Percentiles rank a stretch among this genome's conserved stretches.
phyloP scores from a whole-genome alignment of 2,888 invertebrate genomes.

The Spodoptera littoralis region DNA sequence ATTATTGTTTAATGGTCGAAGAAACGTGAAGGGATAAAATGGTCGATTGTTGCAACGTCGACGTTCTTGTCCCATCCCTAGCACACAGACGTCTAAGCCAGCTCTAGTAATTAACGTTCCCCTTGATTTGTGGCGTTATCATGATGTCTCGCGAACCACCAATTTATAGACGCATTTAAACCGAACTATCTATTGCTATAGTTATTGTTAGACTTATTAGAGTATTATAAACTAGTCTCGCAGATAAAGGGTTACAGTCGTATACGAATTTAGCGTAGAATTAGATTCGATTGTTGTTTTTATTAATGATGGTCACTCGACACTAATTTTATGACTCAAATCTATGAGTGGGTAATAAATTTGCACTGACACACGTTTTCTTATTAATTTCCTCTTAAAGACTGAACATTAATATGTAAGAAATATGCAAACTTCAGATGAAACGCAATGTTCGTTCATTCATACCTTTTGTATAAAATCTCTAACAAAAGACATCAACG shows the following conservation, averaged over 20 bases:
- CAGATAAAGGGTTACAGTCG: constrained; percentile 13
- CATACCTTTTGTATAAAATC: background rate
- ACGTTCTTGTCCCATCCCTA: constrained; percentile 48
- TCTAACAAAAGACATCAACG: constrained; percentile 40
- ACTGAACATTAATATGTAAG: background rate
- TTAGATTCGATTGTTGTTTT: constrained; percentile 31
- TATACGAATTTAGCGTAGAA: constrained; percentile 16
- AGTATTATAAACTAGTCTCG: constrained; percentile 48
- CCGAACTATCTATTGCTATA: constrained; percentile 55
- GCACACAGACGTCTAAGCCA: constrained; percentile 50
- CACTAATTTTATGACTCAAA: constrained; percentile 24
- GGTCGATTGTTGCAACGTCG: constrained; percentile 8
- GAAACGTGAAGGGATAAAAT: constrained; percentile 1
- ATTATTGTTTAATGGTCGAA: constrained; percentile 5
- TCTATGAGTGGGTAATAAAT: constrained; percentile 13
- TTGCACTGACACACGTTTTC: constrained; percentile 10
- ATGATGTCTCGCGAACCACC: constrained; percentile 68
- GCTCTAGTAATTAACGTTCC: constrained; percentile 73
- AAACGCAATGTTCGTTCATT: no score
- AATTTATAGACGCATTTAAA: constrained; percentile 75
- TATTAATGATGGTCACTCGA: constrained; percentile 20
- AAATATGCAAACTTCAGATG: no score
- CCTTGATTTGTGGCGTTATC: constrained; percentile 81
- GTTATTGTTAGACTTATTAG: constrained; percentile 55
- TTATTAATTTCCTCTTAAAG: constrained; percentile 7